Evolutionary conservation across 2,888 invertebrate species (phyloP).

Genomic region (Caenorhabditis macrosperma): DNA sequence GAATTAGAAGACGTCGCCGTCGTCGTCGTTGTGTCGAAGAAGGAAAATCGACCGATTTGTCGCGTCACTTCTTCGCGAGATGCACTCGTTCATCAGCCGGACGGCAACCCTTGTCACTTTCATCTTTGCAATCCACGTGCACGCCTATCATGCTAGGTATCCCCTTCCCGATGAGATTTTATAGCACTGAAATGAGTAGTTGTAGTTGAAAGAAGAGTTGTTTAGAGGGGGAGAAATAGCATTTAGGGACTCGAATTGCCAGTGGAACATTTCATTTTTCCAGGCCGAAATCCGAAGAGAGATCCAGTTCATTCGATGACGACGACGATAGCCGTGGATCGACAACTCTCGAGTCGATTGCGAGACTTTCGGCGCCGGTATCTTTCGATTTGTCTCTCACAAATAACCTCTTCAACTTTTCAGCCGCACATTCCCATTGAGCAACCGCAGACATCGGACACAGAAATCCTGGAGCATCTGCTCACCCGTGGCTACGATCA

Average conservation of each 20-base stretch:
- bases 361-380: conserved; percentile 43
- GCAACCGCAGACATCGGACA: conserved; percentile 72
- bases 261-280: not conserved
- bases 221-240: too few relatives aligned
- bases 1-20: conserved; percentile 53
- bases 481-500: conserved; percentile 78
- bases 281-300: conserved; percentile 37
- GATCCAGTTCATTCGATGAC: conserved; percentile 18
- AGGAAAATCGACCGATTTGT: conserved; percentile 18
- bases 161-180: not conserved
- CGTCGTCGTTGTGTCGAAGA: conserved; percentile 11
- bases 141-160: conserved; percentile 51
- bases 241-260: not conserved
- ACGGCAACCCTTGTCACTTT: not conserved
- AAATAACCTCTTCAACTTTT: too few relatives aligned
- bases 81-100: conserved; percentile 37
- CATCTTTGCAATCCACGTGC: not conserved
- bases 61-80: conserved; percentile 29
- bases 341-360: conserved; percentile 50
- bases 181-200: too few relatives aligned
- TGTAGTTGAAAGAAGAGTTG: too few relatives aligned
- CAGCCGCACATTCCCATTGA: conserved; percentile 63
- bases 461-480: conserved; percentile 76
- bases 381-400: conserved; percentile 1
- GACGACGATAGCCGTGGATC: conserved; percentile 22